phyloP scores from a whole-genome alignment of 2,113 vertebrate species.

The Tamias sibiricus region DNA sequence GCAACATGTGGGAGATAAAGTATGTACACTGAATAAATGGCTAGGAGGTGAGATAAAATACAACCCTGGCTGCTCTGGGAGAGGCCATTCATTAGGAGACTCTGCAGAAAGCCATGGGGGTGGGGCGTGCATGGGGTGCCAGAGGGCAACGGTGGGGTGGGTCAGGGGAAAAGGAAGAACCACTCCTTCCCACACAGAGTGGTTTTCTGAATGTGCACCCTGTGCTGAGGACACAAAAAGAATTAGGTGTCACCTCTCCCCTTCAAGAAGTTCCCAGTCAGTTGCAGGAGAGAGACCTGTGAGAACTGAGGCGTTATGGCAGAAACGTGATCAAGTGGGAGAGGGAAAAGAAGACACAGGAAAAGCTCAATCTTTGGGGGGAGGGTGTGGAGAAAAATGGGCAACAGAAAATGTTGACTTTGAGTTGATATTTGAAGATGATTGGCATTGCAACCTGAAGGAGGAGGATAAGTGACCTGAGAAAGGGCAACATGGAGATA shows the following conservation, averaged over 20 bases:
- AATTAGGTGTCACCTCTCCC: background rate
- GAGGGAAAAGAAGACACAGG: background rate
- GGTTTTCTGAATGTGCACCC: background rate
- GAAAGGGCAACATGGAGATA: background rate
- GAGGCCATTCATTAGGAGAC: background rate
- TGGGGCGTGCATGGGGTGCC: accelerated
- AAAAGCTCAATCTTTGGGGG: background rate
- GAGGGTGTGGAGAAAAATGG: background rate
- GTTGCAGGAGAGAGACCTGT: background rate
- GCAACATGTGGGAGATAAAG: background rate
- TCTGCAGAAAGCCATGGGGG: background rate
- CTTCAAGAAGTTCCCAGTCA: background rate
- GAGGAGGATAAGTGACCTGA: background rate
- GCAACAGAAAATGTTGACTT: background rate
- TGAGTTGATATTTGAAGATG: background rate
- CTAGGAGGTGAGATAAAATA: background rate
- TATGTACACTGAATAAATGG: background rate
- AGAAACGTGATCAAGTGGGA: background rate
- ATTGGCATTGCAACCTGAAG: background rate
- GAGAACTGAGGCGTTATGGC: background rate
- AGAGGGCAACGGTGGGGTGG: background rate
- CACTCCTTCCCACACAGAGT: no score
- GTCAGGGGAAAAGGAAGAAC: background rate
- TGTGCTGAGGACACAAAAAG: background rate
- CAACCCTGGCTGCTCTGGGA: background rate